Conservation (phyloP, 2,888 invertebrate species). For the Pyrocoelia pectoralis region DNA sequence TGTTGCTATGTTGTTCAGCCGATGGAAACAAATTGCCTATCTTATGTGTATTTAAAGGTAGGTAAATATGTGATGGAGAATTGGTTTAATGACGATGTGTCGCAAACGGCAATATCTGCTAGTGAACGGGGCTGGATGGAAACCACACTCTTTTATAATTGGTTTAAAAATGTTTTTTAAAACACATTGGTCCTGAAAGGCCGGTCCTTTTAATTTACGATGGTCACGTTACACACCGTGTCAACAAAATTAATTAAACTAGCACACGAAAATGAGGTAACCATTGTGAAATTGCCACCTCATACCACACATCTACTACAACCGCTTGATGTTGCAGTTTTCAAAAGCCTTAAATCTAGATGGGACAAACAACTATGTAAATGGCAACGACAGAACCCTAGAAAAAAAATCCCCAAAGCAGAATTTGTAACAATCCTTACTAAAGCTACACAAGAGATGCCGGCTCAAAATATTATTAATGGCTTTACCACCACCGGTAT, state of each 20-base stretch:
- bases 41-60: constrained; percentile 14
- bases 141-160: constrained; percentile 39
- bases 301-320: constrained; percentile 33
- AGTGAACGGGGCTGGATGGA: constrained; percentile 51
- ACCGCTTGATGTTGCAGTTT: constrained; percentile 33
- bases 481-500: constrained; percentile 24
- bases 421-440: constrained; percentile 20
- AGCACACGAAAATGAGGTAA: constrained; percentile 36
- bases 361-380: constrained; percentile 34
- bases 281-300: constrained; percentile 14
- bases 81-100: constrained; percentile 31
- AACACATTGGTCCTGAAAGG: constrained; percentile 17
- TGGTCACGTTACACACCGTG: constrained; percentile 45
- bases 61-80: constrained; percentile 19
- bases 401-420: constrained; percentile 31
- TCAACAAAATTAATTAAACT: constrained; percentile 39
- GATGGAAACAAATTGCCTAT: constrained; percentile 25
- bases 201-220: constrained; percentile 33
- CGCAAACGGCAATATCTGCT: constrained; percentile 43
- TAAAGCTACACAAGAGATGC: constrained; percentile 5
- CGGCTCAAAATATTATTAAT: constrained; percentile 17
- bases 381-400: constrained; percentile 34
- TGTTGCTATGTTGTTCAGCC: constrained; percentile 22
- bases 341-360: constrained; percentile 25
- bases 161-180: constrained; percentile 16